Base-by-base conservation (phyloP, 2,888 invertebrate genomes). In the Himalopsyche tibetana region DNA sequence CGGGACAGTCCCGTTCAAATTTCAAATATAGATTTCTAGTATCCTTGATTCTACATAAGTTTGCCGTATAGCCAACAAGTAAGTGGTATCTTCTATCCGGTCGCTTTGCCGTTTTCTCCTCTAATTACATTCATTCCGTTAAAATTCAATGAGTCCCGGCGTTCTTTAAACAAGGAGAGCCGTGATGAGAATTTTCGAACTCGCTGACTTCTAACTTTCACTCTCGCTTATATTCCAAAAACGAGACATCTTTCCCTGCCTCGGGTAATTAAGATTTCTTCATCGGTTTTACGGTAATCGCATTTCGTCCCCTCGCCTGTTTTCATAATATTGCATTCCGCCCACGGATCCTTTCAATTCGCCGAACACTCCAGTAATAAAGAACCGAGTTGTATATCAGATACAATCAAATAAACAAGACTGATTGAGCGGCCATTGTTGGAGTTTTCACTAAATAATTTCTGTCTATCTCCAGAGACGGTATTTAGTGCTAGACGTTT, bases 91-190 rank as follows among this genome's bases (percentile, higher is more conserved):
- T 42, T 19, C 45, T 42, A 36, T 79, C 55, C 80, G 15, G 82
- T 63, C 55, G 55, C 55, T 82, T 85, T 45, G 82, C 80, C 82
- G 84, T 86, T 87, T 83, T 88, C 85, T 84, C 63, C 80, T 84
- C 63, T 87, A 88, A 88, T 88, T 87, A 88, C 84, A 84, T 85
- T 85, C 84, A 83, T 85, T 87, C 85, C 87, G 87, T 84, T 88
- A 82, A 88, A 88, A 88, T 88, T 88, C 87, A 88, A 88, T 87
- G 88, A 88, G 85, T 74, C 80, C 83, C 82, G 79, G 63, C 85
- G 80, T 85, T 86, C 56, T 74, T 84, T 84, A 83, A 86, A 87
- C 85, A 83, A 82, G 83, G 80, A 80, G 51, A 40, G 84, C 84
- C 86, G 87, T 83, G 87, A 87, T 84, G 87, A 63, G 86, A 87